These are phyloP conservation scores for Limnephilus auricula DNA, from an alignment of 2,888 invertebrate genomes.

Conservation along the genomic window DNA sequence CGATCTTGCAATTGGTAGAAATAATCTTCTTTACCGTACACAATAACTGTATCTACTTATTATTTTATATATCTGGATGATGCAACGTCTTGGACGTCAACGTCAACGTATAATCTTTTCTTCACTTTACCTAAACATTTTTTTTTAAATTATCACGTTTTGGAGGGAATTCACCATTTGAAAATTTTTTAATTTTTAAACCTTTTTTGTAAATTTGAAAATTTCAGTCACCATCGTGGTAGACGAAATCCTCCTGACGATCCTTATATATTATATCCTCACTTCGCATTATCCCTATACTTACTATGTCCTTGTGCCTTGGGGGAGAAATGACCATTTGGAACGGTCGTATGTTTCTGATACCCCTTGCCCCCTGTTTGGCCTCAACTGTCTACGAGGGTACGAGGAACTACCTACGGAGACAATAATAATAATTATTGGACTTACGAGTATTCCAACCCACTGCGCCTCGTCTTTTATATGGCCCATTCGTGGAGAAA, in stretches of 20 bases:
- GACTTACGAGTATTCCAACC: background rate
- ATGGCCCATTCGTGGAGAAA: background rate
- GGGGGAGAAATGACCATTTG: conserved; percentile 35
- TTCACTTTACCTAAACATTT: no score
- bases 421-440: background rate
- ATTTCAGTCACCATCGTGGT: background rate
- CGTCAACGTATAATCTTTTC: no score
- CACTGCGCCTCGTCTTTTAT: background rate
- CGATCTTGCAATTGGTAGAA: background rate
- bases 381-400: background rate
- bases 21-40: background rate
- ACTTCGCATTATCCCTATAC: background rate
- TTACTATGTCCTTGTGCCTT: background rate
- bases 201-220: background rate
- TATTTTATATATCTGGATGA: background rate
- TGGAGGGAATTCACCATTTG: no score
- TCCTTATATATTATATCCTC: background rate
- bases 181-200: no score
- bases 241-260: background rate
- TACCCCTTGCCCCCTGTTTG: conserved; percentile 27
- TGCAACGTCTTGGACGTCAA: no score
- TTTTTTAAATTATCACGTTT: no score
- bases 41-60: background rate
- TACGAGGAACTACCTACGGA: background rate
- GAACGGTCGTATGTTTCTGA: conserved; percentile 29